Evolutionary conservation across 2,797 vertebrate species (phyloP), one percentile per base, ranked within the genome.

Genomic region (Siniperca scherzeri): DNA sequence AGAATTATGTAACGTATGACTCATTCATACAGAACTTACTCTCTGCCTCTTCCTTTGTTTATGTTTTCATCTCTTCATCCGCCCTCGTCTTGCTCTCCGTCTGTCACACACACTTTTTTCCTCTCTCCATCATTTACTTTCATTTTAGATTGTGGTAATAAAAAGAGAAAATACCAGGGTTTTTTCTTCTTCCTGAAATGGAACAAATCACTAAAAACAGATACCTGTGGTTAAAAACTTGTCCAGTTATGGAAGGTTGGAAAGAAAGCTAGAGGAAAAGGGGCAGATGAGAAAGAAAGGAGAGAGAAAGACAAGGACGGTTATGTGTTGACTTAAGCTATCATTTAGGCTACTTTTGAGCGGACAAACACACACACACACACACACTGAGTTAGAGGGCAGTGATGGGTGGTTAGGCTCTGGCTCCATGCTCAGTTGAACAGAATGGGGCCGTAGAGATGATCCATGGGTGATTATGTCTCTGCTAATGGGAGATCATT

Each of bases 391-490:
- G 92, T 92, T 89, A 83, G 88, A 87, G 88, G 87, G 87, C 84
- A 91, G 86, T 91, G 93, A 92, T 89, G 88, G 91, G 91, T 91
- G 90, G 90, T 94, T 94, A 92, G 90, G 81, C 91, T 84, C 86
- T 85, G 82, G 90, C 88, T 94, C 89, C 88, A 94, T 94, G 92
- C 93, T 95, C 94, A 94, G 94, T 95, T 95, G 93, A 95, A 93
- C 95, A 94, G 95, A 96, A 96, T 95, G 93, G 91, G 93, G 93
- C 94, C 90, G 93, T 95, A 94, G 94, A 95, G 94, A 95, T 96
- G 95, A 96, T 96, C 94, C 94, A 96, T 96, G 93, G 95, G 94
- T 95, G 95, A 95, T 96, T 96, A 96, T 94, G 94, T 95, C 94
- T 87, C 85, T 88, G 89, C 95, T 96, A 96, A 96, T 96, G 94